Base-by-base conservation (phyloP, 2,113 vertebrate genomes). In the Phasianus colchicus region DNA sequence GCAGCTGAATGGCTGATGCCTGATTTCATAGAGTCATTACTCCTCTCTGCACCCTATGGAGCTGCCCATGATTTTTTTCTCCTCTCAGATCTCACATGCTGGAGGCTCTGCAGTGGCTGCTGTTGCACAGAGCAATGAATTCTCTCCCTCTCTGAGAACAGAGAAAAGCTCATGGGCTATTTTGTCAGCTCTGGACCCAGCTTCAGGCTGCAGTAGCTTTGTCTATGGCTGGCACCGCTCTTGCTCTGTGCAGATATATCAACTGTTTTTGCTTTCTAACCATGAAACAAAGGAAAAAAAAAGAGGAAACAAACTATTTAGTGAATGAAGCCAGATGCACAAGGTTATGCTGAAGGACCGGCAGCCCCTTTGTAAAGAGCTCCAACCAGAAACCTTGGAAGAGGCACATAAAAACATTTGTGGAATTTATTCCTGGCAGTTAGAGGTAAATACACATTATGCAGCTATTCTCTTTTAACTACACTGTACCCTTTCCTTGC, bases 371-470 rank as follows among this genome's bases (percentile, higher is more conserved):
- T 71, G 81, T 50, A 83, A 85, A 77, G 89, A 76, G 45, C 50
- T 89, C 32, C 2, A 83, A 75, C 52, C 90, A 92, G 54, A 70
- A 89, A 43, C 69, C 36, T 79, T 90, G 50, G 85, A 91, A 94
- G 92, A 89, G 43, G 42, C 63, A 82, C 40, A 14, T 20, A 73
- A 84, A 94, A 94, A 34, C 76, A 93, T 79, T 66, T 1, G 29
- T 71, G 94, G 88, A 93, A 88, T 96, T 84, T 90, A n/a, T 73
- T 89, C 88, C 94, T 92, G 93, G 89, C 89, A 93, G 38, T 55
- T 34, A 45, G 61, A 93, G 74, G 90, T 84, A 95, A 95, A 91
- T 79, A 72, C 0, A 1, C 32, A 55, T 93, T 91, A 95, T 85
- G 84, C 71, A 89, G 75, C 74, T 57, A 60, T 32, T 83, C 34